Base-by-base conservation (phyloP, 2,113 vertebrate species). In the Taxidea taxus region DNA sequence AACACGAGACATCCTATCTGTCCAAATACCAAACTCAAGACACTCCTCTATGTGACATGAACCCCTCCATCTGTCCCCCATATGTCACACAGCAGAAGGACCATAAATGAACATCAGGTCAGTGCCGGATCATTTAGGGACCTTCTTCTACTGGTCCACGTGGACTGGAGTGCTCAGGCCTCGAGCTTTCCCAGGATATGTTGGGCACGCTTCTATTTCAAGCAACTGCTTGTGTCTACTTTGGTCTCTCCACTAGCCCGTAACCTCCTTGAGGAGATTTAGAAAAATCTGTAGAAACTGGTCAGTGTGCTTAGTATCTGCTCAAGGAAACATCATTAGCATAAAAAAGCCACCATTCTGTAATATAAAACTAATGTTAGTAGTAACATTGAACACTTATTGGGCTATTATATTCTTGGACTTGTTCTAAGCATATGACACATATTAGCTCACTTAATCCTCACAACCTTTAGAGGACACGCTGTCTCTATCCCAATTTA, bases 221-320 rank as follows among this genome's bases (percentile, higher is more conserved):
- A 91, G 64, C 56, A 95, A 74, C 47, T 42, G 37, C 70, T 91
- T 78, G 39, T 85, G 91, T 96, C 66, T 72, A 58, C 29, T 87
- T 81, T 51, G 23, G 34, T 87, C 39, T 95, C 4, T 25, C 29
- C 15, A 64, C 27, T 85, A 77, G 34, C 39, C 84, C 34, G 51
- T 54, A 89, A 94, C 54, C 44, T 91, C 37, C 64, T 81, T 42
- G 56, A 89, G 42, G 64, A 4, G 75, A 91, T 39, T 96, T 62
- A 75, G 39, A 70, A 91, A 95, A 97, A 62, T 70, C 51, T 15
- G 34, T 72, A 39, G 58, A 85, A 68, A 89, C 62, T 85, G 31
- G 58, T 83, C 6, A 2, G 11, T 51, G 23, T 90, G 34, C 18
- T 92, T 82, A 51, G 47, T 77, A 89, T 82, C 21, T 91, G 74